Percentiles rank a stretch among this genome's conserved stretches.
Evolutionary conservation across 2,888 invertebrate genomes (phyloP).

Genomic region (Stenurella melanura): DNA sequence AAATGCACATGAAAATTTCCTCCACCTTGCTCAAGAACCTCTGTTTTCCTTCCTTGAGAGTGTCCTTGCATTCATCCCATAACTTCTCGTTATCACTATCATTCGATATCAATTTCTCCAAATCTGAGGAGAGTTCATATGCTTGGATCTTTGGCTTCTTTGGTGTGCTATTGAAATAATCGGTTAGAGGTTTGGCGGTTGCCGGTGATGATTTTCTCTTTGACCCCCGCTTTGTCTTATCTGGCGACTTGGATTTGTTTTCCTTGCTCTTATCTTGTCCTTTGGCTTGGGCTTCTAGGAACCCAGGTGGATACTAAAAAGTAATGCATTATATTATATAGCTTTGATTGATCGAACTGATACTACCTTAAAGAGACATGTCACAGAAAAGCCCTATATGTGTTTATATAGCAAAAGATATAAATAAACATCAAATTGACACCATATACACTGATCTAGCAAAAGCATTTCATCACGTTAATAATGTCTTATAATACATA

Average conservation of each 20-base stretch:
- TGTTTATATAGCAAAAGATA: too few relatives aligned
- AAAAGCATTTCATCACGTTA: too few relatives aligned
- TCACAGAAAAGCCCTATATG: too few relatives aligned
- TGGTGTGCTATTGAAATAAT: slow-evolving; percentile 56
- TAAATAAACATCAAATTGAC: too few relatives aligned
- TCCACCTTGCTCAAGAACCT: slow-evolving; percentile 80
- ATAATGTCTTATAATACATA: too few relatives aligned
- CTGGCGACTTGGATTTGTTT: slow-evolving; percentile 57
- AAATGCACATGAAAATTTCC: slow-evolving; percentile 84
- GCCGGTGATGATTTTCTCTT: slow-evolving; percentile 70
- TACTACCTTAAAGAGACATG: too few relatives aligned
- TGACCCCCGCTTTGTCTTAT: slow-evolving; percentile 57
- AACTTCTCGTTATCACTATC: slow-evolving; percentile 80
- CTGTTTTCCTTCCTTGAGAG: slow-evolving; percentile 75
- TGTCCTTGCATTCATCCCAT: slow-evolving; percentile 80
- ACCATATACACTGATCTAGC: too few relatives aligned
- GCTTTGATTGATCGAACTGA: too few relatives aligned
- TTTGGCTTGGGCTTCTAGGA: slow-evolving; percentile 77
- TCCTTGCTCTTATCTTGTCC: slow-evolving; percentile 64
- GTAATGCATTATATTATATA: too few relatives aligned
- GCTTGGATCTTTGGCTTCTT: slow-evolving; percentile 69
- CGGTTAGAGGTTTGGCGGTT: slow-evolving; percentile 61
- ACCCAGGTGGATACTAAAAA: slow-evolving; percentile 81
- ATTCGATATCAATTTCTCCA: slow-evolving; percentile 73
- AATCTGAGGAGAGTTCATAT: slow-evolving; percentile 68